Conservation (phyloP, 2,888 invertebrate species). For the Hemaris fuciformis region DNA sequence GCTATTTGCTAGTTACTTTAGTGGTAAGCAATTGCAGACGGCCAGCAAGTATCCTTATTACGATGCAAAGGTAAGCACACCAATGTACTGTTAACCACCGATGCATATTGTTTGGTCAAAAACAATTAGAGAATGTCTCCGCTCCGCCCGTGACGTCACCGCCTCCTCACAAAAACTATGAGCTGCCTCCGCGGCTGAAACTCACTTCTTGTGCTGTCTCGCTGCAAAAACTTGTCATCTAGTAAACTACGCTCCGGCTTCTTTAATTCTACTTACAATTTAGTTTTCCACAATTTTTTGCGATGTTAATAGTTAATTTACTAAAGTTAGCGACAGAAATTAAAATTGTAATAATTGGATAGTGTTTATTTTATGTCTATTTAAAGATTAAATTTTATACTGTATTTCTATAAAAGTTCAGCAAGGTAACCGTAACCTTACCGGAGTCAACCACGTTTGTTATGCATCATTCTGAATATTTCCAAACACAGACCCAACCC, state of each 20-base stretch:
- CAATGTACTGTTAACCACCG: not conserved
- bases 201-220: not conserved
- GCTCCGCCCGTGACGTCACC: not conserved
- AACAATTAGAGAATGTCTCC: not conserved
- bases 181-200: not conserved
- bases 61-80: not conserved
- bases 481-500: too few relatives aligned
- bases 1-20: too few relatives aligned
- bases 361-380: not conserved
- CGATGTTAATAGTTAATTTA: not conserved
- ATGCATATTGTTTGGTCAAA: not conserved
- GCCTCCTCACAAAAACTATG: not conserved
- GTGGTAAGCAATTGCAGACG: not conserved
- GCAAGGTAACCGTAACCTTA: too few relatives aligned
- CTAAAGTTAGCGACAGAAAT: not conserved
- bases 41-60: not conserved
- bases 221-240: not conserved
- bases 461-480: too few relatives aligned
- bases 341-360: not conserved
- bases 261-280: not conserved
- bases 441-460: too few relatives aligned
- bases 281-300: not conserved
- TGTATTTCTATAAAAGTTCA: too few relatives aligned
- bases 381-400: too few relatives aligned
- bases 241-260: not conserved